Conservation (phyloP, 2,113 vertebrate genomes). For the Chiloscyllium plagiosum region DNA sequence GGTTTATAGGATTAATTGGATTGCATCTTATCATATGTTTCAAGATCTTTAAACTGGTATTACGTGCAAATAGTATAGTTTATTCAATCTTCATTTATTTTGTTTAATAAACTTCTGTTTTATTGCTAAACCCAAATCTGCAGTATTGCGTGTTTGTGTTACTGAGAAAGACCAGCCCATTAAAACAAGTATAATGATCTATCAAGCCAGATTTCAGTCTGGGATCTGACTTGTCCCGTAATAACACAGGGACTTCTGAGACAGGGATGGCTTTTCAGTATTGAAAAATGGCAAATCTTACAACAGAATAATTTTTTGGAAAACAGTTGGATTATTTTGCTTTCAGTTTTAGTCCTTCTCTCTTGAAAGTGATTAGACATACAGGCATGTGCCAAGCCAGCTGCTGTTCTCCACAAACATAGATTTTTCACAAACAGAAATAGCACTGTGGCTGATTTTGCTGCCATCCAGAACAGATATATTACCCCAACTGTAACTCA, state of each 20-base stretch:
- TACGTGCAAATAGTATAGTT: too few relatives aligned
- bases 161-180: too few relatives aligned
- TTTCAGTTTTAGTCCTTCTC: background rate
- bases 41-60: too few relatives aligned
- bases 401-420: background rate
- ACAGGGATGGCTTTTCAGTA: background rate
- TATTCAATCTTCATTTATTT: too few relatives aligned
- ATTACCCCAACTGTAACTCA: background rate
- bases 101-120: too few relatives aligned
- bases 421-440: background rate
- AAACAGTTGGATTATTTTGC: background rate
- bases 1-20: too few relatives aligned
- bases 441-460: background rate
- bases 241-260: background rate
- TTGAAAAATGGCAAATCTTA: background rate
- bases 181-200: too few relatives aligned
- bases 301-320: background rate
- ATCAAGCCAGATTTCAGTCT: background rate
- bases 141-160: too few relatives aligned
- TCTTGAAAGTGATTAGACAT: background rate
- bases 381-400: background rate
- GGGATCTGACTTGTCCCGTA: too few relatives aligned
- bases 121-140: too few relatives aligned
- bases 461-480: background rate
- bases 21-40: too few relatives aligned